phyloP scores from a whole-genome alignment of 1,140 invertebrate species.

The Choristoneura fumiferana region DNA sequence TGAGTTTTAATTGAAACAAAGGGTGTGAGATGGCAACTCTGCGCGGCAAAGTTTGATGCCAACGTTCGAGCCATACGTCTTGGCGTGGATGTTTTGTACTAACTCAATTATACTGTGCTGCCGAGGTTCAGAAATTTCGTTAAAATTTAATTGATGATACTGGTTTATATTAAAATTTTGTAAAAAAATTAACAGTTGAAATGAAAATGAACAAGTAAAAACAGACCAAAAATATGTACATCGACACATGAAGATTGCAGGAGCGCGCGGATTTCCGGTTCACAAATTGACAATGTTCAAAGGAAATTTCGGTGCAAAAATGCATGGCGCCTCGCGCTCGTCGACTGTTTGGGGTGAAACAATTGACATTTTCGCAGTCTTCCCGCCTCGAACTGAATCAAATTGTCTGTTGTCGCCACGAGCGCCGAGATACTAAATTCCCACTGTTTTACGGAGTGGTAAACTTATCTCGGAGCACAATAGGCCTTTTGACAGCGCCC shows the following conservation, averaged over 20 bases:
- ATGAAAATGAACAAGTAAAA: background rate
- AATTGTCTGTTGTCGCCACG: background rate
- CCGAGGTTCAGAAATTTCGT: background rate
- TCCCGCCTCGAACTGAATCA: background rate
- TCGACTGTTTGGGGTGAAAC: background rate
- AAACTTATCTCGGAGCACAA: slow-evolving; percentile 1
- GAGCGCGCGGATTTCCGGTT: background rate
- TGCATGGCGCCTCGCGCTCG: background rate
- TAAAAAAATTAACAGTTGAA: too few relatives aligned
- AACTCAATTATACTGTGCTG: slow-evolving; percentile 2
- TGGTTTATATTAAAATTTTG: too few relatives aligned
- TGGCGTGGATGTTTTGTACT: background rate
- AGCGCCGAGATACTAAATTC: slow-evolving; percentile 3
- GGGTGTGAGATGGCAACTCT: slow-evolving; percentile 12
- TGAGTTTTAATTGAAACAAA: slow-evolving; percentile 42
- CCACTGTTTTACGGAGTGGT: slow-evolving; percentile 7
- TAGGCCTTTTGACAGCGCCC: slow-evolving; percentile 3
- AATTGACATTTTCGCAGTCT: background rate
- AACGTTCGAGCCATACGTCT: slow-evolving; percentile 9
- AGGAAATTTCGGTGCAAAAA: slow-evolving; percentile 13
- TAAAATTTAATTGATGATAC: background rate
- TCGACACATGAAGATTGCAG: background rate
- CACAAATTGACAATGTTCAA: slow-evolving; percentile 11
- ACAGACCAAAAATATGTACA: background rate
- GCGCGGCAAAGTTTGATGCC: slow-evolving; percentile 9